phyloP scores from a whole-genome alignment of 2,888 invertebrate genomes.

The Horisme vitalbata region DNA sequence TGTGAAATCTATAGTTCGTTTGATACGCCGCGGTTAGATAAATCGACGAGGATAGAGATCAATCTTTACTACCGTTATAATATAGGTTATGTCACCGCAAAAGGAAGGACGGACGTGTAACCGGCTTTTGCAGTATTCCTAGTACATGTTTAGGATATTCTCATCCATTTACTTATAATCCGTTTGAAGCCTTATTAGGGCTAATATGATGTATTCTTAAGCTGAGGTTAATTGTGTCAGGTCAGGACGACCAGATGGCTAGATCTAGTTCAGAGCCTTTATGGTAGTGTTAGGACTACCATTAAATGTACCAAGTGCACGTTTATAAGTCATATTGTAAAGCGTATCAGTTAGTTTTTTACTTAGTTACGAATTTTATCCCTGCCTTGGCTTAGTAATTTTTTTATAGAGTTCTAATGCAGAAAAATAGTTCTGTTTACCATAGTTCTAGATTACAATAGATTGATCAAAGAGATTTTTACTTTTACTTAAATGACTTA shows the following conservation, averaged over 20 bases:
- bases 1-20: conserved; percentile 11
- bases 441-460: too few relatives aligned
- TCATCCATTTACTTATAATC: conserved; percentile 61
- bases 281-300: conserved; percentile 13
- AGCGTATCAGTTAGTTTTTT: too few relatives aligned
- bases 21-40: conserved; percentile 27
- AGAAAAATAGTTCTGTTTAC: too few relatives aligned
- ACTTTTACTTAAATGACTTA: too few relatives aligned
- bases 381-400: too few relatives aligned
- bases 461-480: too few relatives aligned
- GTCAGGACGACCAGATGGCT: conserved; percentile 32
- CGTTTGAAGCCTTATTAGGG: conserved; percentile 29
- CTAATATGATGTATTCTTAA: conserved; percentile 27
- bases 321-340: background rate
- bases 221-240: conserved; percentile 23
- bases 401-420: too few relatives aligned
- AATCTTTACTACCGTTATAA: conserved; percentile 56
- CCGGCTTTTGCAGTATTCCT: conserved; percentile 45
- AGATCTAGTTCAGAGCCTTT: conserved; percentile 20
- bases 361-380: too few relatives aligned
- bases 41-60: conserved; percentile 30
- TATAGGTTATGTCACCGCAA: conserved; percentile 68
- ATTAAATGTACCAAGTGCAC: background rate
- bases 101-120: conserved; percentile 57
- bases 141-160: conserved; percentile 33